phyloP scores from a whole-genome alignment of 2,888 invertebrate species.

The Agonopterix alstromeriana region DNA sequence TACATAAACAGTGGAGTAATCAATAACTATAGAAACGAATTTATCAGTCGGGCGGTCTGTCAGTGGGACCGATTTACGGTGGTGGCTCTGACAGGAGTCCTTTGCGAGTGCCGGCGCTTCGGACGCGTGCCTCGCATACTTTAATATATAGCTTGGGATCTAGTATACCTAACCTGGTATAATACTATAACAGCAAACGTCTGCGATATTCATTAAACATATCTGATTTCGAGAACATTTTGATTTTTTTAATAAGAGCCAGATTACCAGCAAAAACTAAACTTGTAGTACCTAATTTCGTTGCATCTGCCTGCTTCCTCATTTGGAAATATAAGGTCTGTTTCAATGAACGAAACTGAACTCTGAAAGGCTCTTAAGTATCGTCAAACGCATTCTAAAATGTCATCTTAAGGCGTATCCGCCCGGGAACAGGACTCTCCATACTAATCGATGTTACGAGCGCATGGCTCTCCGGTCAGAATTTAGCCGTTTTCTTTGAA shows the following conservation, averaged over 20 bases:
- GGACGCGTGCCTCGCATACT: conserved; percentile 2
- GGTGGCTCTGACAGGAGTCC: conserved; percentile 2
- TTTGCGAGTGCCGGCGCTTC: conserved; percentile 1
- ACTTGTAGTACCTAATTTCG: not conserved
- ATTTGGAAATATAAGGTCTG: not conserved
- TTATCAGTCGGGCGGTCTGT: conserved; percentile 6
- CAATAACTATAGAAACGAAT: conserved; percentile 8
- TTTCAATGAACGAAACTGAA: no score
- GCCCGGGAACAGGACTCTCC: no score
- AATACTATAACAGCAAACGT: not conserved
- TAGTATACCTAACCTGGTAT: not conserved
- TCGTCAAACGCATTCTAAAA: no score
- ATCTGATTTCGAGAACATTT: no score
- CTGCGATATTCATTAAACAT: not conserved
- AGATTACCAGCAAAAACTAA: not conserved
- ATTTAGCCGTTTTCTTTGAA: no score
- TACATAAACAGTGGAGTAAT: conserved; percentile 3
- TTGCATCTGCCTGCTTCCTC: not conserved
- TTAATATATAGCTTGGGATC: not conserved
- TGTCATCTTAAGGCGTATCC: no score
- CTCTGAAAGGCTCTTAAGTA: no score
- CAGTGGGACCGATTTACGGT: conserved; percentile 9
- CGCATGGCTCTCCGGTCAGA: no score
- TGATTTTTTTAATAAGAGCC: no score
- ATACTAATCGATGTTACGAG: no score